Base-by-base conservation (phyloP, 2,113 vertebrate genomes). In the Zosterops borbonicus region DNA sequence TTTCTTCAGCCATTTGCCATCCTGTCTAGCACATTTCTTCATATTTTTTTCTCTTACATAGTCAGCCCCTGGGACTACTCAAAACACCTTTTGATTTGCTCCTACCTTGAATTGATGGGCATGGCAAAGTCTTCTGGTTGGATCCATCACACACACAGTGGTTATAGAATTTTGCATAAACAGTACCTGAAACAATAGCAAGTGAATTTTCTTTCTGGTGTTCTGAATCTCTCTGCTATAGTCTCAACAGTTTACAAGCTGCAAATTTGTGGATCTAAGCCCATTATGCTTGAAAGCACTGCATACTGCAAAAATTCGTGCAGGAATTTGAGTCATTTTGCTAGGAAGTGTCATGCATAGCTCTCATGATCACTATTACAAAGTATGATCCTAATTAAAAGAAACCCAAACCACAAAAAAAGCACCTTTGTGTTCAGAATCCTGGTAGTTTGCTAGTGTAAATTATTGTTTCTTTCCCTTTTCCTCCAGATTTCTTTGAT, bases 281-380 rank as follows among this genome's bases (percentile, higher is more conserved):
- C 50, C 80, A 55, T 83, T 90, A 74, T 23, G 33, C 80, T 71
- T 88, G 39, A 91, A 95, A 93, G 59, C 6, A 3, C 44, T 37
- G 33, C 56, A 52, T 39, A 27, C 68, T 83, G 79, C 55, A 86
- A 78, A 93, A 93, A 74, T 79, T 85, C 55, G 9, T 90, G 89
- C 44, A 92, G 62, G 81, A 95, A 94, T 95, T 83, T 74, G 76
- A 77, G 71, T 85, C 27, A 90, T 95, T 96, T 94, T 90, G 28
- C 76, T 88, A 86, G 87, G 71, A 94, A 90, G 88, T 88, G 68
- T 90, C 90, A 92, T 92, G 76, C 90, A 74, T 92, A 75, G 35
- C 75, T 92, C 87, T 55, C 79, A 78, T 80, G 85, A 83, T 91
- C 68, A 88, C 82, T 74, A 44, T 89, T 89, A 80, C 28, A 56